Evolutionary conservation across 2,113 vertebrate species (phyloP), one percentile per base, ranked within the genome.

Genomic region (Cranoglanis bouderius): DNA sequence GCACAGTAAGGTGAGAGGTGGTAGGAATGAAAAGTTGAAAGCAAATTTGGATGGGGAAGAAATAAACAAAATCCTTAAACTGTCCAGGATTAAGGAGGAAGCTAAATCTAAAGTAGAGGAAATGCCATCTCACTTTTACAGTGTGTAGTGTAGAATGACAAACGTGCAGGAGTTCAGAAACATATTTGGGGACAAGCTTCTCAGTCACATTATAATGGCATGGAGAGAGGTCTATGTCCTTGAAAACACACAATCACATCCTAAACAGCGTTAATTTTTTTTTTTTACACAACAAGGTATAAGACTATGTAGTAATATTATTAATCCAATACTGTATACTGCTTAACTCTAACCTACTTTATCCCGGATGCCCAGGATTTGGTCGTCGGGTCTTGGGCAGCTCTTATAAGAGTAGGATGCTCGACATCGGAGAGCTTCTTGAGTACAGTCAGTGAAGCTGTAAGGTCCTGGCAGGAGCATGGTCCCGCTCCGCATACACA

Each of bases 321-420:
- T 21, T 59, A 49, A 0, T 32, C 24, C 1, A 3, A 38, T 67
- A 49, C 46, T 49, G 46, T 49, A 72, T 51, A 65, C 65, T 8
- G 12, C 6, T 78, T 46, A 49, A 51, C 32, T 35, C 26, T 35
- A 0, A n/a, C 88, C 93, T 92, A 96, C 94, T 94, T 96, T 94
- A 88, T 96, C 96, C 88, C 93, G 93, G 90, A 93, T 67, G 51
- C 90, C 92, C 13, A 94, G 92, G 0, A 29, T 92, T 51, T 74
- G 85, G 38, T 90, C 91, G 75, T 92, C 90, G 1, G 93, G 92
- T 84, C 93, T 85, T 0, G 93, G 91, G 43, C 94, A 92, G 75
- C 88, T 96, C 92, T 94, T 96, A 91, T 96, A 96, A 0, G 91
- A 95, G 55, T 92, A 96, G 0, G 88, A 93, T 26, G 90, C 91